Evolutionary conservation across 2,888 invertebrate species (phyloP), one percentile per base, ranked within the genome.

Genomic region (Epirrita christyi): DNA sequence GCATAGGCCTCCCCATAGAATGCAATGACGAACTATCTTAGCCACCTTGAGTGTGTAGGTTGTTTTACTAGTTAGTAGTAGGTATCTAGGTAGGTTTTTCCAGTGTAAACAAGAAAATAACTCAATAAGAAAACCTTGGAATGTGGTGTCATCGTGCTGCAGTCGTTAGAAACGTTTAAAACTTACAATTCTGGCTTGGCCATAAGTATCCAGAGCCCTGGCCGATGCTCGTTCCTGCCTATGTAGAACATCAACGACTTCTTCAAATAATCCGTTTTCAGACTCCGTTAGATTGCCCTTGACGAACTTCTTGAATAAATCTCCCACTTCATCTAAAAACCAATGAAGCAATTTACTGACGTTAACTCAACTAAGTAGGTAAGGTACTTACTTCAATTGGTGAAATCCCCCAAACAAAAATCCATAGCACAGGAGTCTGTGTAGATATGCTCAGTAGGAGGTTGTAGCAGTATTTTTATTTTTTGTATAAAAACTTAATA

Each of bases 181-280:
- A 63, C 79, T 75, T 67, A 88, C 88, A 71, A 69, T 67, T 81
- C 86, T 76, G 41, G 60, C 59, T 15, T 67, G 59, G 1, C 74
- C 67, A 13, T 61, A 64, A 43, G 63, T 50, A 13, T 76, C 73
- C 0, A 73, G 47, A 8, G 72, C 68, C 27, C 61, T 61, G 1
- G 50, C 61, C 1, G 79, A 70, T 0, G 63, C 65, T 55, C 71
- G 69, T 54, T 78, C 72, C 2, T 83, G 80, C 50, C 78, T 74
- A 13, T 75, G 78, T 15, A 88, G 59, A 36, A 87, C 69, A 51
- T 88, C 81, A 11, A 88, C 64, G 1, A 85, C 66, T 52, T 86
- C 79, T 40, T 77, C 61, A 50, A 90, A 68, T 13, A 72, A 65
- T 27, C 64, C 62, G 3, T 63, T 58, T 57, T 91, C 90, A n/a